Conservation (phyloP, 2,797 vertebrate species). For the Mallotus villosus region DNA sequence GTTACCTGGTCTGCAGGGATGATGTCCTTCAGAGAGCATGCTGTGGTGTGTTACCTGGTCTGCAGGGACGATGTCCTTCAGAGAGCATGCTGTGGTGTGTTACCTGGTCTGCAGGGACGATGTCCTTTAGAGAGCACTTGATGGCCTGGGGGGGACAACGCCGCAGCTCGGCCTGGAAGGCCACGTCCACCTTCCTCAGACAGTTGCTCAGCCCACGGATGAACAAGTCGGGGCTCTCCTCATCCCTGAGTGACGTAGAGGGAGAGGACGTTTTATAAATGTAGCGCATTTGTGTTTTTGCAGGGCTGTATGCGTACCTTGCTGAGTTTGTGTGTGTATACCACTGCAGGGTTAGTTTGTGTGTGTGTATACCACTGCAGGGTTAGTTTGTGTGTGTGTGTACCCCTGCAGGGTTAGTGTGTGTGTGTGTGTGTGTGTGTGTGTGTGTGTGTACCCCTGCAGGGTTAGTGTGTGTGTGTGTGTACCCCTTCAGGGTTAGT, state of each 20-base stretch:
- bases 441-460: background rate
- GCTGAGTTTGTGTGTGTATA: too few species aligned
- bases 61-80: too few species aligned
- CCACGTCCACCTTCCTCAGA: conserved; percentile 54
- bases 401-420: conserved; percentile 49
- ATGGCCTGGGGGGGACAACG: conserved; percentile 62
- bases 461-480: background rate
- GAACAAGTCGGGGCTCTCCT: conserved; percentile 6
- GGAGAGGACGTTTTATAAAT: background rate
- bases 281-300: background rate
- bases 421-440: background rate
- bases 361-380: background rate
- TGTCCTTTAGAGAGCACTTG: conserved; percentile 75
- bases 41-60: too few species aligned
- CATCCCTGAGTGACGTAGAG: conserved; percentile 23
- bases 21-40: too few species aligned
- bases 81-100: too few species aligned
- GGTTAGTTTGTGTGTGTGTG: background rate
- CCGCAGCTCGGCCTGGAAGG: conserved; percentile 32
- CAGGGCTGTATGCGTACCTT: too few species aligned
- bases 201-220: conserved; percentile 53
- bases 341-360: background rate
- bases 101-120: conserved; percentile 70
- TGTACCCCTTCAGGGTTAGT: too few species aligned
- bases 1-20: too few species aligned